phyloP scores from a whole-genome alignment of 2,888 invertebrate species.

The Luperina testacea region DNA sequence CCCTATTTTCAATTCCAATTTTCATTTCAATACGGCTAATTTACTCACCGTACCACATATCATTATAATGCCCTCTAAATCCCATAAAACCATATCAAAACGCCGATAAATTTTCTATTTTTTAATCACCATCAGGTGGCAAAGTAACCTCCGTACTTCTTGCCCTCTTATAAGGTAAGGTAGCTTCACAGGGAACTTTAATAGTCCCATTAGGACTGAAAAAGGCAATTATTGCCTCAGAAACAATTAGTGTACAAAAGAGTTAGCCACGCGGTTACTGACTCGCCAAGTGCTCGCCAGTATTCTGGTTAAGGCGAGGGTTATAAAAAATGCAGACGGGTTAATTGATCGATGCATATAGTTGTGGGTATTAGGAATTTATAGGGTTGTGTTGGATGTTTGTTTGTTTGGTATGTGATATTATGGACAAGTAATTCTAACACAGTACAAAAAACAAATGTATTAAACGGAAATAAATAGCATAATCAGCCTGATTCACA shows the following conservation, averaged over 20 bases:
- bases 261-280: conserved; percentile 37
- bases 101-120: conserved; percentile 55
- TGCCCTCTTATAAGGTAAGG: conserved; percentile 62
- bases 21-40: neutral
- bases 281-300: neutral
- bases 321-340: conserved; percentile 38
- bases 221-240: conserved; percentile 79
- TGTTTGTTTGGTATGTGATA: conserved; percentile 27
- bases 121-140: conserved; percentile 63
- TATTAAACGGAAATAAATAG: neutral
- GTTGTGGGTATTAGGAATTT: conserved; percentile 22
- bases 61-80: conserved; percentile 29
- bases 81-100: conserved; percentile 45
- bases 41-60: neutral
- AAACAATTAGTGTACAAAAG: conserved; percentile 76
- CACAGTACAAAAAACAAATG: neutral
- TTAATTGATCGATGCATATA: conserved; percentile 56
- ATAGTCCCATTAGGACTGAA: conserved; percentile 76
- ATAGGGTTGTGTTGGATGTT: neutral
- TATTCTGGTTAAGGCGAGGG: conserved; percentile 41
- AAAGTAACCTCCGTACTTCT: conserved; percentile 49
- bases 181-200: conserved; percentile 67
- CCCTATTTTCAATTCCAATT: too few species aligned
- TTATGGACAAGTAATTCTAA: neutral
- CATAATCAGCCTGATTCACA: too few species aligned